phyloP scores from a whole-genome alignment of 2,113 vertebrate species.

The Carettochelys insculpta region DNA sequence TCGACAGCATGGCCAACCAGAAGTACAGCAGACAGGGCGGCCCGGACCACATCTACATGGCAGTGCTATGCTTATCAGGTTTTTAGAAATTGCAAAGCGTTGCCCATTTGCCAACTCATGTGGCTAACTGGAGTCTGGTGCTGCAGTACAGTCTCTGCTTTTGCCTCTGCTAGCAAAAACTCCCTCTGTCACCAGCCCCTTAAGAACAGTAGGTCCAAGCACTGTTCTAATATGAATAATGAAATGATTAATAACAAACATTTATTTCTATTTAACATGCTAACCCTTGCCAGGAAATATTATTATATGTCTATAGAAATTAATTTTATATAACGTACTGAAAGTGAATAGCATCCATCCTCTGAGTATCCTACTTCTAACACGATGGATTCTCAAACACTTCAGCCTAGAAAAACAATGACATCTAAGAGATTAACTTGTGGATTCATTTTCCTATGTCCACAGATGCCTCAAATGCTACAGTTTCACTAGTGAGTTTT shows the following conservation, averaged over 20 bases:
- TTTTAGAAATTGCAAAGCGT: too few relatives aligned
- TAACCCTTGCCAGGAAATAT: background rate
- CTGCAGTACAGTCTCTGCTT: too few relatives aligned
- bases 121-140: too few relatives aligned
- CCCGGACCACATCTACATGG: too few relatives aligned
- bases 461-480: background rate
- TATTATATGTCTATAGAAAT: background rate
- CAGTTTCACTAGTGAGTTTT: too few relatives aligned
- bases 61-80: too few relatives aligned
- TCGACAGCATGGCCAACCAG: too few relatives aligned
- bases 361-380: background rate
- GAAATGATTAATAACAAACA: rapidly evolving
- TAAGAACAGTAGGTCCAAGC: background rate
- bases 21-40: too few relatives aligned
- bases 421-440: background rate
- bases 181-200: too few relatives aligned
- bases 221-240: rapidly evolving
- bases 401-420: background rate
- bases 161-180: too few relatives aligned
- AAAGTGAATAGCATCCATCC: rapidly evolving
- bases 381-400: background rate
- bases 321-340: background rate
- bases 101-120: too few relatives aligned
- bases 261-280: background rate
- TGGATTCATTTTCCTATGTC: background rate